A percentile compares a stretch with the other conserved stretches of the same genome.
Conservation (phyloP, 2,113 vertebrate genomes). For the Cyprinodon tularosa region DNA sequence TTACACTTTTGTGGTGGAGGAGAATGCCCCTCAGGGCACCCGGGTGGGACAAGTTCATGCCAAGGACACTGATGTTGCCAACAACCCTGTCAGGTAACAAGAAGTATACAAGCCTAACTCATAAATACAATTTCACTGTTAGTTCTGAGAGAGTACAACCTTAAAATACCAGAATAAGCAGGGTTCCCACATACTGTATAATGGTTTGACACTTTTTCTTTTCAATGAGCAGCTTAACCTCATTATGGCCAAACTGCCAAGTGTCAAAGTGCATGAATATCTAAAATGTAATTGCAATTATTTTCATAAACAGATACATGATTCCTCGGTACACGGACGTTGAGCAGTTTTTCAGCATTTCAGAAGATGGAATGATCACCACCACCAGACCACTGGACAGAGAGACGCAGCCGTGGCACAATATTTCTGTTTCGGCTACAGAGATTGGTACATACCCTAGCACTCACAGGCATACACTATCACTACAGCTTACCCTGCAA, state of each 20-base stretch:
- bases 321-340: constrained; percentile 95
- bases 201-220: not conserved
- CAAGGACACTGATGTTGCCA: constrained; percentile 93
- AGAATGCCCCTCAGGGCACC: constrained; percentile 90
- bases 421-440: constrained; percentile 93
- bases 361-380: constrained; percentile 92
- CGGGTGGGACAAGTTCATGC: constrained; percentile 94
- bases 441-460: constrained; percentile 75
- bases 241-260: not conserved
- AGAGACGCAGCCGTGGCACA: constrained; percentile 92
- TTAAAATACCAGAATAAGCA: not conserved
- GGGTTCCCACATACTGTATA: not conserved
- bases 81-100: constrained; percentile 87
- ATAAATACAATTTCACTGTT: no score
- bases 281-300: not conserved
- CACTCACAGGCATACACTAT: not conserved
- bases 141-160: no score
- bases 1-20: constrained; percentile 93
- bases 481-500: no score
- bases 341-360: constrained; percentile 91
- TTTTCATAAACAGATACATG: constrained; percentile 84
- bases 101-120: not conserved
- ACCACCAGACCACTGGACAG: constrained; percentile 91
- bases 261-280: not conserved
- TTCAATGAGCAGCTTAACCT: not conserved